These are phyloP conservation scores for Bujurquina vittata DNA, from an alignment of 2,113 vertebrate species.

Conservation along the genomic window DNA sequence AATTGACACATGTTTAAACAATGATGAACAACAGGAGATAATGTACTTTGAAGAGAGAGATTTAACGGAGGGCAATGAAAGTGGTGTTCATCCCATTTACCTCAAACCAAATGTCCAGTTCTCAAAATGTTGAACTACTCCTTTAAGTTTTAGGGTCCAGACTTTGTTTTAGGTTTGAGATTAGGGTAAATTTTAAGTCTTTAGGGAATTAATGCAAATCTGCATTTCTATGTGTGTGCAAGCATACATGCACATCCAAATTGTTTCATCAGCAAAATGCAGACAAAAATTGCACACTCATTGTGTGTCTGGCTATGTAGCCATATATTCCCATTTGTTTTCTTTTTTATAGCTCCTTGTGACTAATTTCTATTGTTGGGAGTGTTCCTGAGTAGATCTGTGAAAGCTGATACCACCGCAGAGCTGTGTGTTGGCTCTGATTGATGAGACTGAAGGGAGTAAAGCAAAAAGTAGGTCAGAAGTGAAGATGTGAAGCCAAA, in stretches of 20 bases:
- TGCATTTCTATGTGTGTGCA: neutral
- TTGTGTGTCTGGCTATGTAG: neutral
- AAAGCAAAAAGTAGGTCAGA: conserved; percentile 26
- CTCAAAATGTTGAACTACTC: neutral
- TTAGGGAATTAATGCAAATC: neutral
- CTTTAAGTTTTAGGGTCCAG: neutral
- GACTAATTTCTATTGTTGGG: conserved; percentile 30
- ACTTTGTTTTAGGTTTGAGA: neutral
- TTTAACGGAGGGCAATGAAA: neutral
- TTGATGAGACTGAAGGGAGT: conserved; percentile 15
- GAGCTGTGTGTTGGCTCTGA: conserved; percentile 12
- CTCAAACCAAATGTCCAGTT: neutral
- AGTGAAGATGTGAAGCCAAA: neutral
- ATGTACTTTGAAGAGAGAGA: too few relatives aligned
- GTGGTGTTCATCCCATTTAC: neutral
- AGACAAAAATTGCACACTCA: conserved; percentile 8
- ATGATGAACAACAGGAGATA: too few relatives aligned
- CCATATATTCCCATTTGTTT: neutral
- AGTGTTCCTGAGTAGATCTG: conserved; percentile 14
- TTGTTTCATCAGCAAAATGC: neutral
- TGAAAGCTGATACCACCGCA: conserved; percentile 36
- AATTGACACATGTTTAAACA: too few relatives aligned
- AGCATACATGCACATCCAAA: neutral
- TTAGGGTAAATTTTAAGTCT: neutral
- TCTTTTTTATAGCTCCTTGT: conserved; percentile 38